phyloP scores from a whole-genome alignment of 2,888 invertebrate genomes.

The Lasioglossum morio region DNA sequence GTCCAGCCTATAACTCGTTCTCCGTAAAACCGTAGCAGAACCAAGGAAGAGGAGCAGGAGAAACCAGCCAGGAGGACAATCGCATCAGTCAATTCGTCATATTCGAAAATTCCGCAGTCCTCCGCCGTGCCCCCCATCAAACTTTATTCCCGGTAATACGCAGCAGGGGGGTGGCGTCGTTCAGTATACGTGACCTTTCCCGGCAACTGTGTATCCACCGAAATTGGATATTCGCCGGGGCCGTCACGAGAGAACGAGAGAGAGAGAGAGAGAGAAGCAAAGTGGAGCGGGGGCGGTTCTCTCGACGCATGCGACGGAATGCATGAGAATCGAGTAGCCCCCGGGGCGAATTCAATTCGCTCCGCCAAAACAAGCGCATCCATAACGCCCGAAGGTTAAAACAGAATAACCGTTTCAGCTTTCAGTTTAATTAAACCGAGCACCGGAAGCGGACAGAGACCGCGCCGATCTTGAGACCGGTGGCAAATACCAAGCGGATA shows the following conservation, averaged over 20 bases:
- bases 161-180: constrained; percentile 28
- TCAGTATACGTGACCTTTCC: constrained; percentile 48
- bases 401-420: constrained; percentile 38
- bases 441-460: constrained; percentile 14
- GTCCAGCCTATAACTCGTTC: constrained; percentile 12
- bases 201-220: constrained; percentile 51
- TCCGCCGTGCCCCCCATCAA: constrained; percentile 46
- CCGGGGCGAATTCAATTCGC: constrained; percentile 30
- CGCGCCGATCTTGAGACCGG: constrained; percentile 7
- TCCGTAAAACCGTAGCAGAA: constrained; percentile 38
- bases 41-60: neutral
- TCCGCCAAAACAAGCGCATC: constrained; percentile 45
- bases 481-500: constrained; percentile 19
- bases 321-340: constrained; percentile 12
- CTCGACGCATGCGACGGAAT: constrained; percentile 9
- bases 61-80: constrained; percentile 25
- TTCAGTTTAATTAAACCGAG: constrained; percentile 62
- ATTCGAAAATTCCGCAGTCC: constrained; percentile 57
- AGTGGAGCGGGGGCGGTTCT: neutral
- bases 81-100: constrained; percentile 42
- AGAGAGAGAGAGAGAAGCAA: neutral
- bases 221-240: constrained; percentile 49
- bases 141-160: constrained; percentile 56
- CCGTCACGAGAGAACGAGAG: constrained; percentile 5
- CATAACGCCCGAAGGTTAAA: constrained; percentile 31